These are phyloP conservation scores for Eleutherodactylus coqui DNA, from an alignment of 2,797 vertebrate species.

Conservation along the genomic window DNA sequence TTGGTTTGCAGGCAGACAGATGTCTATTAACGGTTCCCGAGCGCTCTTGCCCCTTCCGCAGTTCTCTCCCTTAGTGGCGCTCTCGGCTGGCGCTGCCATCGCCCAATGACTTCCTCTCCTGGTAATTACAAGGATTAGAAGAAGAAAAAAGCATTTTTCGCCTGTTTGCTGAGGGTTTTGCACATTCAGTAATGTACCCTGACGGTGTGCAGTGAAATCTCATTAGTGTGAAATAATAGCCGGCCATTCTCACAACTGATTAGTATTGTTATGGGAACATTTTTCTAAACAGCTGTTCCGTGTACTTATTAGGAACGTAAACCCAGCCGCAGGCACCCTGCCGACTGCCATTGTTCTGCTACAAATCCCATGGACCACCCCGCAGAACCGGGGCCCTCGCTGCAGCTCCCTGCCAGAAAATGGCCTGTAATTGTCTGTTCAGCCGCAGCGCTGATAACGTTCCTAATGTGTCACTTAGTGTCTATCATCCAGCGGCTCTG, in stretches of 20 bases:
- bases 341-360: background rate
- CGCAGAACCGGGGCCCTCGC: too few relatives aligned
- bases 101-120: background rate
- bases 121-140: conserved; percentile 42
- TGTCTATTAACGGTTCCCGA: too few relatives aligned
- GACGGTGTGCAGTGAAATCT: conserved; percentile 21
- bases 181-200: conserved; percentile 28
- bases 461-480: background rate
- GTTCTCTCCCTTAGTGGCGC: too few relatives aligned
- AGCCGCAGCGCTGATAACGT: background rate
- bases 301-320: background rate
- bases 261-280: conserved; percentile 35
- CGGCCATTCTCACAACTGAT: conserved; percentile 6
- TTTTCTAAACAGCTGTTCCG: conserved; percentile 9
- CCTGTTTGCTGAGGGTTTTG: conserved; percentile 15
- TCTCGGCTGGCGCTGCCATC: background rate
- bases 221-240: conserved; percentile 31
- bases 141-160: conserved; percentile 14
- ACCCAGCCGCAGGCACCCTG: background rate
- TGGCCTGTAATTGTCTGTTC: background rate
- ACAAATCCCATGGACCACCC: background rate
- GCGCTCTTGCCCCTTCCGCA: too few relatives aligned
- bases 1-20: too few relatives aligned
- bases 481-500: background rate
- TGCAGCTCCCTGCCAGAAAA: background rate